Base-by-base conservation (phyloP, 2,888 invertebrate genomes). In the Branchellion lobata region DNA sequence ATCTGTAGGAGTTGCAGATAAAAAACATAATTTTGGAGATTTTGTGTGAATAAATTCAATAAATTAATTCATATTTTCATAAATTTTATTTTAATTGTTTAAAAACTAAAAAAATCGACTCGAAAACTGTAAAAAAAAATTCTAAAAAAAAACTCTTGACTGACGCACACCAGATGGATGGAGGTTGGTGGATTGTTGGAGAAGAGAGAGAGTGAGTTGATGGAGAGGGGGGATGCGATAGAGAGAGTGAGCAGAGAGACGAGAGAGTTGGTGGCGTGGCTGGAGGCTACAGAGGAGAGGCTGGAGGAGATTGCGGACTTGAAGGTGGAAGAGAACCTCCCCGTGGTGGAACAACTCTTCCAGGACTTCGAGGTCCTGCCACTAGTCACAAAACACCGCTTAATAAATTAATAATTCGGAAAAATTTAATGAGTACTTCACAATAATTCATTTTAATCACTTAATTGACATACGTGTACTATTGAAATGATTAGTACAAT, bases 201-300 rank as follows among this genome's bases (percentile, higher is more conserved):
- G 24, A 57, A 57, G 5, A 57, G 61, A 57, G n/a, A 57, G 21
- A n/a, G 21, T 3, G 61, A 57, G 24, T 24, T 57, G 61, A n/a
- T 14, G 24, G 21, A 57, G 21, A 57, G 24, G n/a, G 3, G 21
- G 3, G 24, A 8, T n/a, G n/a, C 5, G 29, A 29, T 69, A 29
- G 21, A 69, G 2, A 29, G 27, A 27, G 51, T 75, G 91, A 91
- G 97, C 98, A 27, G 96, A 96, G 87, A 93, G 0, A 95, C 96
- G n/a, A 94, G 96, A 88, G 92, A 94, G 89, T 90, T 98, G 0
- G 91, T 98, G 61, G 96, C 97, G 86, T 98, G 96, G 97, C 89
- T 98, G 51, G 94, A 95, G 18, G 93, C 93, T 33, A 90, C 95
- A 31, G 96, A 97, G 88, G 93, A 92, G 82, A 94, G 93, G 0